A percentile compares a stretch with the other conserved stretches of the same genome.
These are phyloP conservation scores for Callipepla californica DNA, from an alignment of 2,113 vertebrate species.

Conservation along the genomic window DNA sequence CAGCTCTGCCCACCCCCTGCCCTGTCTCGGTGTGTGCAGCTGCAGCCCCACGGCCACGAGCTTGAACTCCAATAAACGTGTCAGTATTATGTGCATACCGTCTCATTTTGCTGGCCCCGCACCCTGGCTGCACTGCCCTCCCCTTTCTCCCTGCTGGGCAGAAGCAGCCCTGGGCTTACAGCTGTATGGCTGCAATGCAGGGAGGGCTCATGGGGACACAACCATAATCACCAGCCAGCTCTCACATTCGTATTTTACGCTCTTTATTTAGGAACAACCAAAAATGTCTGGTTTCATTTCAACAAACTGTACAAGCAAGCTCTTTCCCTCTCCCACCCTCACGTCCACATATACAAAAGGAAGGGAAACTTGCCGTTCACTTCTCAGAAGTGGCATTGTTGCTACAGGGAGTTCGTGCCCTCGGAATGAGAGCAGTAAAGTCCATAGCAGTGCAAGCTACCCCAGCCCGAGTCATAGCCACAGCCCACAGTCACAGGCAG, in stretches of 20 bases:
- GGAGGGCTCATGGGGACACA: background rate
- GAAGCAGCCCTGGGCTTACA: background rate
- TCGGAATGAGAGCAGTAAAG: slow-evolving; percentile 65
- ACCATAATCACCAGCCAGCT: background rate
- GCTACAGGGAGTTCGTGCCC: slow-evolving; percentile 78
- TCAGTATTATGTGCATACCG: slow-evolving; percentile 55
- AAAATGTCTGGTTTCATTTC: slow-evolving; percentile 80
- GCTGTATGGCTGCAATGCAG: background rate
- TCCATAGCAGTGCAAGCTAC: slow-evolving; percentile 56
- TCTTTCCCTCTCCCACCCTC: slow-evolving; percentile 77
- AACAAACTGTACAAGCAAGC: slow-evolving; percentile 81
- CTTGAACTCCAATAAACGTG: slow-evolving; percentile 68
- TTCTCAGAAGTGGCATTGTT: slow-evolving; percentile 85
- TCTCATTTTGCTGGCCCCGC: background rate
- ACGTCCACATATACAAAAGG: slow-evolving; percentile 82
- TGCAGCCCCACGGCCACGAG: slow-evolving; percentile 44
- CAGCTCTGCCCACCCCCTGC: background rate
- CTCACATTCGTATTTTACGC: background rate
- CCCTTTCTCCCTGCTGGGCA: background rate
- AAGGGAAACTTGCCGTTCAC: slow-evolving; percentile 84
- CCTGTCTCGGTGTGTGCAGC: background rate
- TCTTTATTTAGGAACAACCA: slow-evolving; percentile 84
- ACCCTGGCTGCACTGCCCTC: background rate
- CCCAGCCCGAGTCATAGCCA: slow-evolving; percentile 64
- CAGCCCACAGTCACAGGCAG: slow-evolving; percentile 66